These are phyloP conservation scores for Coreoperca whiteheadi DNA, from an alignment of 2,113 vertebrate genomes.

Conservation along the genomic window DNA sequence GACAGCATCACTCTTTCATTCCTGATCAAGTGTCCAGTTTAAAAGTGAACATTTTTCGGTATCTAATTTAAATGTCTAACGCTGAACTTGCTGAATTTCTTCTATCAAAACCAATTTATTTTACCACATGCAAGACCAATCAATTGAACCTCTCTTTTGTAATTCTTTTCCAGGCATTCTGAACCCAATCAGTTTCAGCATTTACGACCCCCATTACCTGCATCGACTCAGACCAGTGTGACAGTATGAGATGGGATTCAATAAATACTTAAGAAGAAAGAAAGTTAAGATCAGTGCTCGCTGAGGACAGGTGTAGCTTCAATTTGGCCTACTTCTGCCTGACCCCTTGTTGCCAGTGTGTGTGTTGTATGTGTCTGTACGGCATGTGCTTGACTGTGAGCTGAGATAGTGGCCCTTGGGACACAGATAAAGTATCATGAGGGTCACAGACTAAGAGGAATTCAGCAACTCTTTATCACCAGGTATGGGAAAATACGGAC, in stretches of 20 bases:
- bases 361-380: conserved; percentile 5
- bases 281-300: conserved; percentile 11
- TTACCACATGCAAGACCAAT: conserved; percentile 40
- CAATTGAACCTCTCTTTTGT: conserved; percentile 41
- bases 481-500: conserved; percentile 36
- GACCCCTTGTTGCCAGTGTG: conserved; percentile 16
- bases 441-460: conserved; percentile 32
- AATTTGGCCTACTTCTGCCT: conserved; percentile 16
- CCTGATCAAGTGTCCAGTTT: not conserved
- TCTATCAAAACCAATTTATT: conserved; percentile 44
- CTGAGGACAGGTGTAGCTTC: not conserved
- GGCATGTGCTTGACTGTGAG: conserved; percentile 15
- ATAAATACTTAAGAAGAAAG: conserved; percentile 18
- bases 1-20: conserved; percentile 1
- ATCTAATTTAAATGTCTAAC: conserved; percentile 24
- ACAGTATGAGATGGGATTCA: not conserved
- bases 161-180: conserved; percentile 20
- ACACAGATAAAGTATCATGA: conserved; percentile 22
- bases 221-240: conserved; percentile 1
- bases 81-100: conserved; percentile 12
- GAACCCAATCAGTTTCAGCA: conserved; percentile 18
- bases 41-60: not conserved
- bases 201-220: not conserved
- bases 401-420: conserved; percentile 6
- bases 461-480: conserved; percentile 37